Evolutionary conservation across 2,113 vertebrate species (phyloP), one percentile per base, ranked within the genome.

Genomic region (Apaloderma vittatum): DNA sequence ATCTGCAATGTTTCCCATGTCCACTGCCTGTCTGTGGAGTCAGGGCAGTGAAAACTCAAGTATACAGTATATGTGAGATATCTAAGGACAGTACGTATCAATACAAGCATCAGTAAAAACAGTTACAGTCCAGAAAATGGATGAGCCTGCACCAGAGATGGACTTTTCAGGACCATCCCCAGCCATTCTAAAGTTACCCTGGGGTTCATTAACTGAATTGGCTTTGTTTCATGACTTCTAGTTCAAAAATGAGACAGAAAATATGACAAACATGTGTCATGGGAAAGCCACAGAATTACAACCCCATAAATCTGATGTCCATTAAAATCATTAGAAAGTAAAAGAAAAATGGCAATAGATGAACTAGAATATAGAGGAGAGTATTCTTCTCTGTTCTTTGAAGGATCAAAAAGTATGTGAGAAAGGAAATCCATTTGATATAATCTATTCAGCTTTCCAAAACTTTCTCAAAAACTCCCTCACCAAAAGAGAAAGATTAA

Each of bases 1-100:
- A 78, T 32, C 9, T 13, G 1, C 16, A 8, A 9, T 0, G 1
- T 51, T 37, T 66, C 34, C 45, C 46, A 9, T 48, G 37, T 27
- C 36, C 15, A 9, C 67, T 32, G 27, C 21, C 43, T 40, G 15
- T 20, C 32, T 62, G 32, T 11, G 26, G 34, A 12, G 16, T 51
- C 80, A 57, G 30, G 13, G 26, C 30, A 86, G 23, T 52, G 63
- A 65, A 63, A 71, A 51, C 16, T 40, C 51, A 34, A 30, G 3
- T 36, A 36, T 19, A 23, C 55, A 30, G 37, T 12, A 58, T 15
- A 20, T 32, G 32, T 8, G 19, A 57, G 23, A 27, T 46, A 85
- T 21, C 21, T 49, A 70, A 61, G 46, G 15, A 16, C 22, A 45
- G 26, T 70, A 40, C 23, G 16, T 36, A 23, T 9, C 22, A 81